Percentiles rank a stretch among this genome's conserved stretches.
phyloP scores from a whole-genome alignment of 2,113 vertebrate genomes.

The Campylorhamphus procurvoides region DNA sequence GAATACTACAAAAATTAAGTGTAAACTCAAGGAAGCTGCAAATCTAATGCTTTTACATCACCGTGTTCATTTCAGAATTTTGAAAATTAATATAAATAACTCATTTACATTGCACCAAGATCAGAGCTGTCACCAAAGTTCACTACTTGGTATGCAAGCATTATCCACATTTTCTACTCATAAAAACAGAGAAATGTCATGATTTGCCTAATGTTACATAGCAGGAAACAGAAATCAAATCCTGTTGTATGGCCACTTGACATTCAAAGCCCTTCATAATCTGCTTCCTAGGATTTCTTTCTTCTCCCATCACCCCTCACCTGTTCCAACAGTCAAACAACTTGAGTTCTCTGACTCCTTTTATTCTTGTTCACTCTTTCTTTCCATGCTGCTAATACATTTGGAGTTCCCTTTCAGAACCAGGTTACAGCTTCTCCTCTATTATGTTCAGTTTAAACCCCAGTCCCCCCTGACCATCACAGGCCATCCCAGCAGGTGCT shows the following conservation, averaged over 20 bases:
- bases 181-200: slow-evolving; percentile 25
- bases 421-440: neutral
- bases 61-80: neutral
- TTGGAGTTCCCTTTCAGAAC: neutral
- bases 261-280: slow-evolving; percentile 55
- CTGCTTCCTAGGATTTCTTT: slow-evolving; percentile 1
- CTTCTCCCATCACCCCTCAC: neutral
- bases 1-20: neutral
- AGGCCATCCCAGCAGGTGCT: neutral
- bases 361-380: neutral
- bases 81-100: slow-evolving; percentile 12
- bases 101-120: neutral
- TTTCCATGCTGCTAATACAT: neutral
- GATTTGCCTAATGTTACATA: slow-evolving; percentile 50
- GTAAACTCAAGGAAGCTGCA: neutral
- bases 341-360: neutral
- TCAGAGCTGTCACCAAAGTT: neutral
- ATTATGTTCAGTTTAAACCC: neutral
- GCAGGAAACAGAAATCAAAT: slow-evolving; percentile 50
- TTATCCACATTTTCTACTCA: neutral
- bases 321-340: neutral
- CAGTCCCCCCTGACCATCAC: neutral
- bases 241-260: slow-evolving; percentile 51
- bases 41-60: neutral
- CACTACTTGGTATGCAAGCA: slow-evolving; percentile 8